Evolutionary conservation across 2,888 invertebrate species (phyloP), one percentile per base, ranked within the genome.

Genomic region (Arge pagana): DNA sequence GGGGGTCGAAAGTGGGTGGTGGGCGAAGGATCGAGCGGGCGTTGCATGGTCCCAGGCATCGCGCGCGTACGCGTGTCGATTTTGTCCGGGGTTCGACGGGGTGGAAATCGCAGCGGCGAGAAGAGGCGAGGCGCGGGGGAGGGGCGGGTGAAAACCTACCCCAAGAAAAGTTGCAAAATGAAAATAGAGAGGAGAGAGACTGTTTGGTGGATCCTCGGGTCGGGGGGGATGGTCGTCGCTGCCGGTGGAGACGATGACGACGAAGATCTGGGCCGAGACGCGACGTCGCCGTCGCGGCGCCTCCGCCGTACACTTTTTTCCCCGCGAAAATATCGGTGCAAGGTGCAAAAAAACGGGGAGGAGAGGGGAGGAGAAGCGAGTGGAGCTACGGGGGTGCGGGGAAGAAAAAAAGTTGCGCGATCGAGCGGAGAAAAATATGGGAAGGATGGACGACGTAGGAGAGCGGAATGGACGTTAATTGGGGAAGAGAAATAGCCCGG

Each of bases 241-340:
- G n/a, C n/a, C n/a, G n/a, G n/a, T n/a, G 31, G 70, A 65, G 61
- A 65, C 57, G 53, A n/a, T n/a, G 31, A 69, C 65, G 61, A 65
- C 57, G 53, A n/a, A 68, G 69, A 73, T 74, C 71, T 75, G 68
- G 73, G 72, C 72, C 74, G 74, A 74, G 74, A 74, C 74, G 71
- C 67, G 68, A 66, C 68, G 74, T 68, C 74, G 74, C 74, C 75
- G 68, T 68, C 74, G 67, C 57, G 65, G 65, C 64, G 58, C 63
- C 63, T 74, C 74, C 75, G 75, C 73, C 75, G 70, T 72, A 61
- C 68, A 65, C 70, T 71, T 65, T 65, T 67, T 65, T 57, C 63
- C 60, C 59, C 56, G 51, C 39, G 56, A 57, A 52, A 57, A 54
- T 55, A 54, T n/a, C n/a, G 54, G 49, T 45, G 52, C 56, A 42